phyloP scores from a whole-genome alignment of 2,797 vertebrate species.

The Acanthurus lineatus region DNA sequence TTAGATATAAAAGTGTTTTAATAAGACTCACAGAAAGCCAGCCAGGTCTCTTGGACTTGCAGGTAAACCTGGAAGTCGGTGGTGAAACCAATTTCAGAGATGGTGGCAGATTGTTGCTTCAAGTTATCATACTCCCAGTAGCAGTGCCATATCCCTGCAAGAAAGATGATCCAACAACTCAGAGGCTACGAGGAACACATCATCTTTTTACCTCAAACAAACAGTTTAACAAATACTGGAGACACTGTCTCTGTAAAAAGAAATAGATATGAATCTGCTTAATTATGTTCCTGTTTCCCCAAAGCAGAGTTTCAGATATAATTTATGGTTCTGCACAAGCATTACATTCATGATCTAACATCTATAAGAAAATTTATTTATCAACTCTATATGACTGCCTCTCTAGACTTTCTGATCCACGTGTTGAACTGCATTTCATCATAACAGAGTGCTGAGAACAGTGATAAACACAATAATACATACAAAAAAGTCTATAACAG shows the following conservation, averaged over 20 bases:
- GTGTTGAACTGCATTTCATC: not conserved
- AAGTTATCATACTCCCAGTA: constrained; percentile 87
- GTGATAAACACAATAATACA: not conserved
- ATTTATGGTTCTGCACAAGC: not conserved
- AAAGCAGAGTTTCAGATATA: not conserved
- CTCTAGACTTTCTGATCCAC: not conserved
- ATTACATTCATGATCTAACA: not conserved
- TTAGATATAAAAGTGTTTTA: not conserved
- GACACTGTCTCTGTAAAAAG: not conserved
- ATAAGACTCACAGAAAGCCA: constrained; percentile 88
- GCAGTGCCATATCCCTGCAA: constrained; percentile 91
- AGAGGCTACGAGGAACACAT: not conserved
- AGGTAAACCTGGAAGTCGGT: constrained; percentile 86
- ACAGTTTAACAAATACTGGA: not conserved
- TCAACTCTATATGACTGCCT: not conserved
- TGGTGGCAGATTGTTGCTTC: constrained; percentile 68
- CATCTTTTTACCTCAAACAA: not conserved
- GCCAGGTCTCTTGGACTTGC: constrained; percentile 91
- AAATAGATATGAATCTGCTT: not conserved
- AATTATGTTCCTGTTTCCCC: not conserved
- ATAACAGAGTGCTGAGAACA: not conserved
- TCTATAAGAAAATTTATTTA: not conserved
- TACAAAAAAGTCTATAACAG: no score
- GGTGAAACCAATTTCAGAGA: constrained; percentile 86
- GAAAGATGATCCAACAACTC: constrained; percentile 10